These are phyloP conservation scores for Tinea pellionella DNA, from an alignment of 2,888 invertebrate species.

Conservation along the genomic window DNA sequence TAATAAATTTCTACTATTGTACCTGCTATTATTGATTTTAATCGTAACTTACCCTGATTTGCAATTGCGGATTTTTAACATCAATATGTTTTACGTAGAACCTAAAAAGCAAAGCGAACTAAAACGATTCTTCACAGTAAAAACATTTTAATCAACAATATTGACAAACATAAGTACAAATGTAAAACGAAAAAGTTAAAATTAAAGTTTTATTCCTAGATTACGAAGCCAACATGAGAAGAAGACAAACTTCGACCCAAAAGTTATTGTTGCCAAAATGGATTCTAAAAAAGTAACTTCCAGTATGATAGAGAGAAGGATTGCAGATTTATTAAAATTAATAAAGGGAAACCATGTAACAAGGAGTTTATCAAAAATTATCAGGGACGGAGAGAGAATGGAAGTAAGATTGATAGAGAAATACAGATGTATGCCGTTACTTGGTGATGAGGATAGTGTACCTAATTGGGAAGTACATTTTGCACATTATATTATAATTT, in stretches of 20 bases:
- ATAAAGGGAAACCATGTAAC: conserved; percentile 24
- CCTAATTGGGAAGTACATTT: conserved; percentile 50
- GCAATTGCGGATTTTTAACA: too few relatives aligned
- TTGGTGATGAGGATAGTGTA: conserved; percentile 42
- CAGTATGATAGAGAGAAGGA: neutral
- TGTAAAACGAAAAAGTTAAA: neutral
- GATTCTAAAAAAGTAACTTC: neutral
- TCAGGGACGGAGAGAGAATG: conserved; percentile 20
- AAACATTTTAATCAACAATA: neutral
- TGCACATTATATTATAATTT: conserved; percentile 40
- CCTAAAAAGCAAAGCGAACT: too few relatives aligned
- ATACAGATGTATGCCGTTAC: conserved; percentile 52
- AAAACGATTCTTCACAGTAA: neutral
- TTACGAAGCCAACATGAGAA: neutral
- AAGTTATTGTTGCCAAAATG: neutral
- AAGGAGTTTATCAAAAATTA: conserved; percentile 30
- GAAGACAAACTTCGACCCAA: neutral
- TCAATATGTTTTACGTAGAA: too few relatives aligned
- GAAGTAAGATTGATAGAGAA: conserved; percentile 39
- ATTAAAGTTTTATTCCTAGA: neutral
- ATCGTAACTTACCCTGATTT: too few relatives aligned
- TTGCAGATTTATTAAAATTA: neutral
- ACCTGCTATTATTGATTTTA: too few relatives aligned
- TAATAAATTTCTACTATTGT: too few relatives aligned
- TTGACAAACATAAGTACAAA: conserved; percentile 2